Evolutionary conservation across 53 echinoderm and acorn worm genomes (phyloP), one percentile per base, ranked within the genome.

Genomic region (Astropecten irregularis): DNA sequence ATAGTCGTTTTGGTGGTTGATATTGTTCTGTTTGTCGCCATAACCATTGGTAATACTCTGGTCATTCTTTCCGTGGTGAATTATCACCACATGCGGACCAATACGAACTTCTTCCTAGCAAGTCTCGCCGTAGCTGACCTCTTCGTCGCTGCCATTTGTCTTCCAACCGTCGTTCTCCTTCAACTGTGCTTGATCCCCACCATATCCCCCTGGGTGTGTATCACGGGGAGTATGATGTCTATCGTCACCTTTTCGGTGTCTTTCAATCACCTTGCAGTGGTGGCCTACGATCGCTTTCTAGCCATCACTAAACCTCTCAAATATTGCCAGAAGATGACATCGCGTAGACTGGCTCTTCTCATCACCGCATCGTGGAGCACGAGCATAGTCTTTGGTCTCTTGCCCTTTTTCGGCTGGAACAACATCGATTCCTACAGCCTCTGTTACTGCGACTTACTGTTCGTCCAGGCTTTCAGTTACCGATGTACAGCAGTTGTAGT

Each of bases 281-380:
- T 92, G 36, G 88, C 88, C 38, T 92, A 76, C 51, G 92, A 88
- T 49, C 54, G 92, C 1, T 92, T 74, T 40, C 81, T 92, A 10
- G 92, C 88, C 60, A 88, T 92, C 49, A 85, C 92, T 23, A 71
- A 82, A 26, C 92, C 92, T 8, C 73, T 85, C 76, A 81, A 81
- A 40, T 88, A 92, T 33, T 23, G 50, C 34, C 57, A 76, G 4
- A 66, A 46, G 49, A 92, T 88, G 92, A 82, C 71, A 0, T 22
- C 57, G 2, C 22, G 33, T 9, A 64, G 65, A 2, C 73, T 88
- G 18, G 51, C 47, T 10, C 63, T 44, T 29, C 32, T 85, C 2
- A 73, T 92, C 40, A 40, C 58, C 10, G 29, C 52, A 19, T 44
- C 81, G 9, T 81, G 81, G 81, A 14, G 22, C 4, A 3, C 25